Conservation (phyloP, 2,888 invertebrate species). For the Epinotia brunnichana region DNA sequence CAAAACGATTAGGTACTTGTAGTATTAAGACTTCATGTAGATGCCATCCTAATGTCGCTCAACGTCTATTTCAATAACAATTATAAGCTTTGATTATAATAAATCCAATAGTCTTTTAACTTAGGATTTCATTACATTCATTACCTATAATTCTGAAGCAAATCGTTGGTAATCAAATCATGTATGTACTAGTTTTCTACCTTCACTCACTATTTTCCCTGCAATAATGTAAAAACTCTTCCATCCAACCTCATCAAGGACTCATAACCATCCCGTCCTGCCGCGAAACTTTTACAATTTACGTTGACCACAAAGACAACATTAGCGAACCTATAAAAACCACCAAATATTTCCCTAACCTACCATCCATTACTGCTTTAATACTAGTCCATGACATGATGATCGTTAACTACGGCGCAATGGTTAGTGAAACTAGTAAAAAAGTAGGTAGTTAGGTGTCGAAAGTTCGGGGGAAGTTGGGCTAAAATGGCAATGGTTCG, state of each 20-base stretch:
- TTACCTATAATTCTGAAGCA: neutral
- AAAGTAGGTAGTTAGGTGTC: conserved; percentile 8
- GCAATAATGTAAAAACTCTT: conserved; percentile 26
- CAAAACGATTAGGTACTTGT: no score
- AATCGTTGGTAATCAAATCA: no score
- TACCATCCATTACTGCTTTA: conserved; percentile 2
- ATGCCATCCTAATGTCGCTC: no score
- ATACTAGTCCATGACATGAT: neutral
- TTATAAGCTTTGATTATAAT: no score
- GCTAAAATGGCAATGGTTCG: conserved; percentile 50
- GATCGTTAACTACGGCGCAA: neutral
- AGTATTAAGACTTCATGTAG: no score
- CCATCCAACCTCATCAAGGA: conserved; percentile 33
- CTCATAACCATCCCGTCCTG: conserved; percentile 50
- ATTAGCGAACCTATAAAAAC: conserved; percentile 39
- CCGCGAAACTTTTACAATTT: conserved; percentile 50
- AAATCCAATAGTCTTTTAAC: no score
- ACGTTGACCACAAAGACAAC: conserved; percentile 44
- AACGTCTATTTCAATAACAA: no score
- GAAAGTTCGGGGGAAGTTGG: conserved; percentile 34
- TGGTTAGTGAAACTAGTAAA: conserved; percentile 14
- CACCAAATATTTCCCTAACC: neutral
- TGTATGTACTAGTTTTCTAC: neutral
- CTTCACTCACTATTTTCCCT: neutral
- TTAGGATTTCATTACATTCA: no score